These are phyloP conservation scores for Melipona bicolor DNA, from an alignment of 2,888 invertebrate genomes.

Conservation along the genomic window DNA sequence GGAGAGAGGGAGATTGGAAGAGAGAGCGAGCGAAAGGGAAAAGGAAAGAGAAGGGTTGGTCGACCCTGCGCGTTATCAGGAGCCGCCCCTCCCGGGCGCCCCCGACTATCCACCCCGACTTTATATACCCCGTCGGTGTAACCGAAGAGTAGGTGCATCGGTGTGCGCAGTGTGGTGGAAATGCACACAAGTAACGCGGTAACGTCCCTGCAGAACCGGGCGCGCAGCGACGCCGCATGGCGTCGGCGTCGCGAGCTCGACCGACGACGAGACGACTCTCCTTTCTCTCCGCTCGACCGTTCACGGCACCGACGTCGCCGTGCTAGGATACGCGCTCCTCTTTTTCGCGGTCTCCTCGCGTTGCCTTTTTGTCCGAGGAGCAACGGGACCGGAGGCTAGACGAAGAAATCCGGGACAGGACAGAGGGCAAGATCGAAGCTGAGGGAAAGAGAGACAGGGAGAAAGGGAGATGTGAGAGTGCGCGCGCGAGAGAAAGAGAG, in stretches of 20 bases:
- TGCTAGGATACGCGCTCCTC: conserved; percentile 57
- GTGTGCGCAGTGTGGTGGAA: conserved; percentile 63
- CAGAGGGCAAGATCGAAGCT: conserved; percentile 1
- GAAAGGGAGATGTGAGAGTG: background rate
- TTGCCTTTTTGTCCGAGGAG: conserved; percentile 38
- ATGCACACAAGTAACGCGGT: conserved; percentile 59
- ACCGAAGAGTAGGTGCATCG: conserved; percentile 49
- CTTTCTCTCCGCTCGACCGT: conserved; percentile 29
- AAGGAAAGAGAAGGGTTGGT: conserved; percentile 75
- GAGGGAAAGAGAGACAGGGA: background rate
- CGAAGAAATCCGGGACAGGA: conserved; percentile 10
- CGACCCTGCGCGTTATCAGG: conserved; percentile 81
- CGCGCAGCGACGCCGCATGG: conserved; percentile 85
- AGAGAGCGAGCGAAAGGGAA: conserved; percentile 5
- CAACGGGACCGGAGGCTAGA: conserved; percentile 15
- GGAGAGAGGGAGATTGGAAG: background rate
- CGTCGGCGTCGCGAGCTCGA: conserved; percentile 86
- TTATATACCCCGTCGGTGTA: conserved; percentile 60
- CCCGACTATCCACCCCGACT: conserved; percentile 72
- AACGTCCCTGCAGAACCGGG: conserved; percentile 75
- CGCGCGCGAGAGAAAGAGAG: background rate
- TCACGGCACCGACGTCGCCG: conserved; percentile 77
- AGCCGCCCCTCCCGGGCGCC: conserved; percentile 76
- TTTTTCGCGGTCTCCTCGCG: conserved; percentile 49
- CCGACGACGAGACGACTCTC: conserved; percentile 22